A percentile compares a stretch with the other conserved stretches of the same genome.
Conservation (phyloP, 2,797 vertebrate species). For the Sebastes umbrosus region DNA sequence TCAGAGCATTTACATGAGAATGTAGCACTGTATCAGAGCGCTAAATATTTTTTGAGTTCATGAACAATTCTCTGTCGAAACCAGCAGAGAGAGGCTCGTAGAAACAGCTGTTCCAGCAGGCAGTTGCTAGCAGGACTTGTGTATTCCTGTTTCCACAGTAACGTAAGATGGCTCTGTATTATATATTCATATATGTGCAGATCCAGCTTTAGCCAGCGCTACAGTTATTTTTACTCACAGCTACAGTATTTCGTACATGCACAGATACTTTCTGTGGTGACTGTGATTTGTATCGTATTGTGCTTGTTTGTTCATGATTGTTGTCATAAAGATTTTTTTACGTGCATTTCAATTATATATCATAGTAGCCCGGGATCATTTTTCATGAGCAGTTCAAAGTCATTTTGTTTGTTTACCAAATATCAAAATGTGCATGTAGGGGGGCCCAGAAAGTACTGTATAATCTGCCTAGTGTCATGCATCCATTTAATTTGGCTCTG, state of each 20-base stretch:
- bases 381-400: not conserved
- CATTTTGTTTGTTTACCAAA: not conserved
- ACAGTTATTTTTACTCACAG: too few species aligned
- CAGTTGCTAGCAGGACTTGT: not conserved
- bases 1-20: too few species aligned
- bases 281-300: too few species aligned
- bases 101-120: not conserved
- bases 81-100: not conserved
- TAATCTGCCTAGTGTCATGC: not conserved
- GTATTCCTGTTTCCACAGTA: not conserved
- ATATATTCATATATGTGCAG: not conserved
- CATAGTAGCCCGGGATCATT: too few species aligned
- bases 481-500: not conserved
- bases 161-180: not conserved
- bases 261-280: too few species aligned
- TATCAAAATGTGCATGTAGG: not conserved
- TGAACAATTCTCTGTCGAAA: too few species aligned
- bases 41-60: too few species aligned
- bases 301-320: not conserved
- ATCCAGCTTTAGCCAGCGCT: not conserved
- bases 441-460: not conserved
- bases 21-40: too few species aligned
- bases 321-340: not conserved
- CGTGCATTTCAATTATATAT: not conserved
- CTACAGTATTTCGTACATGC: too few species aligned